Percentiles rank a stretch among this genome's conserved stretches.
These are phyloP conservation scores for Cantharis flavilabris DNA, from an alignment of 2,888 invertebrate species.

Conservation along the genomic window DNA sequence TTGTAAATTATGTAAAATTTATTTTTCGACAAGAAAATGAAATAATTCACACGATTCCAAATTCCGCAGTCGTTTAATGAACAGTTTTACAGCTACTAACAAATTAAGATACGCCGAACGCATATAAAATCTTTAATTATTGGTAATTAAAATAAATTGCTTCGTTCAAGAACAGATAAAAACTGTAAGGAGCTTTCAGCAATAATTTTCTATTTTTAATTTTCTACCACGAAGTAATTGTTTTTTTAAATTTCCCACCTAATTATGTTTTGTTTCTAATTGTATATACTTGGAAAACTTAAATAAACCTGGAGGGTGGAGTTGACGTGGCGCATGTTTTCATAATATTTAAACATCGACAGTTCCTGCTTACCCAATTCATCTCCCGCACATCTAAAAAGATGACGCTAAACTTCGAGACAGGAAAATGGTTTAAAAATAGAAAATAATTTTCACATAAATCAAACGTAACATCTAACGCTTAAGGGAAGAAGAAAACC, in stretches of 20 bases:
- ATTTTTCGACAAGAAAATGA: not conserved
- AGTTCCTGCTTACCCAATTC: not conserved
- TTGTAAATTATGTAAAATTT: not conserved
- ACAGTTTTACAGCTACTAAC: not conserved
- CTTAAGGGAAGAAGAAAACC: constrained; percentile 4
- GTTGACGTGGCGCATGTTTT: not conserved
- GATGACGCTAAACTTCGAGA: not conserved
- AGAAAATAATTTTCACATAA: constrained; percentile 10
- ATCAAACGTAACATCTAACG: constrained; percentile 4
- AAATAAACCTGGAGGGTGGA: not conserved
- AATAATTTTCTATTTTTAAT: not conserved
- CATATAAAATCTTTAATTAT: not conserved
- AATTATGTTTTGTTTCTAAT: not conserved
- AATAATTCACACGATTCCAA: not conserved
- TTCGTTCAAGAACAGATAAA: not conserved
- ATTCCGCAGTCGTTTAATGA: not conserved
- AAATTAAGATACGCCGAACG: not conserved
- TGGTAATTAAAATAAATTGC: not conserved
- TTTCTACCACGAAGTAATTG: not conserved
- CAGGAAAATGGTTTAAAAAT: constrained; percentile 2
- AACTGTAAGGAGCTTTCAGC: not conserved
- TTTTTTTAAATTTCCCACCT: not conserved
- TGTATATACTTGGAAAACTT: not conserved
- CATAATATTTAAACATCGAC: not conserved
- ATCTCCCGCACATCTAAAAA: not conserved